A percentile compares a stretch with the other conserved stretches of the same genome.
phyloP scores from a whole-genome alignment of 1,140 invertebrate species.

The Drosophila aff. region DNA sequence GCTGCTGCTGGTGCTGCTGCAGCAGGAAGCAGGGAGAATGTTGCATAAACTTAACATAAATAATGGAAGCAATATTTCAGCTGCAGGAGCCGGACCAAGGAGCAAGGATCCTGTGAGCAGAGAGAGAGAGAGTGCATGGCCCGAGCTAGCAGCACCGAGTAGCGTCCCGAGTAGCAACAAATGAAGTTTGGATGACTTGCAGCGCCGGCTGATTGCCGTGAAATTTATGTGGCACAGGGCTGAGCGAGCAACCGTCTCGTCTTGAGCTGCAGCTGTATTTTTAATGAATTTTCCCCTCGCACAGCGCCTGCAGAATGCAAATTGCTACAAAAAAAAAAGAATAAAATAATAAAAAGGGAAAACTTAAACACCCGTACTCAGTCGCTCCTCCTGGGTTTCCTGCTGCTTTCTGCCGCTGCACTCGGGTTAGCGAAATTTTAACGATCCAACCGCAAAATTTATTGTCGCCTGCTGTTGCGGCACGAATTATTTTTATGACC shows the following conservation, averaged over 20 bases:
- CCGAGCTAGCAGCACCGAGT: conserved; percentile 10
- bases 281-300: conserved; percentile 60
- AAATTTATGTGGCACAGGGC: conserved; percentile 70
- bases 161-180: conserved; percentile 59
- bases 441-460: conserved; percentile 49
- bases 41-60: conserved; percentile 81
- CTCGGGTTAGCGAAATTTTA: conserved; percentile 51
- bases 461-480: conserved; percentile 48
- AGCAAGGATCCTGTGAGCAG: conserved; percentile 15
- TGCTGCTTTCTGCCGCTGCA: conserved; percentile 2
- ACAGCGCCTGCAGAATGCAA: conserved; percentile 47
- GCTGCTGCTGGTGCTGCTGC: conserved; percentile 10
- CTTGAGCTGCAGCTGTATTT: conserved; percentile 55
- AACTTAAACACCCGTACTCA: conserved; percentile 16
- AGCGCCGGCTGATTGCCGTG: conserved; percentile 76
- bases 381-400: neutral
- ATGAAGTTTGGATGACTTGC: conserved; percentile 82
- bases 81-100: conserved; percentile 22
- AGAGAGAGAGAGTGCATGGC: conserved; percentile 10
- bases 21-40: conserved; percentile 56
- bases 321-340: conserved; percentile 31
- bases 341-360: neutral
- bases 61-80: conserved; percentile 81
- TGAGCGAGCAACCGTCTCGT: conserved; percentile 35
- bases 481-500: conserved; percentile 30